Percentiles rank a stretch among this genome's conserved stretches.
phyloP scores from a whole-genome alignment of 2,797 vertebrate genomes.

The Linurgus olivaceus region DNA sequence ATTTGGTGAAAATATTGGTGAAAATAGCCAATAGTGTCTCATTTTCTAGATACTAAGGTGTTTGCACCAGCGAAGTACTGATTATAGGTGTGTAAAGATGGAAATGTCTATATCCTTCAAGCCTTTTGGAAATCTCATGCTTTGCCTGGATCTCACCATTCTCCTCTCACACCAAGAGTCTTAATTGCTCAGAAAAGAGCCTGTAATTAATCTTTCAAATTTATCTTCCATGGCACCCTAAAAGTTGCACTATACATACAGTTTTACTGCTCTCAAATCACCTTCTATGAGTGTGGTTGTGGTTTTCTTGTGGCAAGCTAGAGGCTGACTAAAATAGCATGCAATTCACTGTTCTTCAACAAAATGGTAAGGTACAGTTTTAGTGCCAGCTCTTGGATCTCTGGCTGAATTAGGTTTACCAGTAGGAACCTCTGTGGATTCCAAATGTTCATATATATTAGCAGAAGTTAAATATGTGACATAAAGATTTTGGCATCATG shows the following conservation, averaged over 20 bases:
- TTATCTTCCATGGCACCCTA: not conserved
- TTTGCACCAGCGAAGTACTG: not conserved
- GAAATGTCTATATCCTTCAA: not conserved
- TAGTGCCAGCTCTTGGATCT: not conserved
- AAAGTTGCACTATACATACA: not conserved
- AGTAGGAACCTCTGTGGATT: not conserved
- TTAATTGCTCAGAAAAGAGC: not conserved
- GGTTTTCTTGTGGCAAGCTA: not conserved
- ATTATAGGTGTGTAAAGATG: not conserved
- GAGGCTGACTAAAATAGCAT: not conserved
- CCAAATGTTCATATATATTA: not conserved
- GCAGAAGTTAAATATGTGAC: not conserved
- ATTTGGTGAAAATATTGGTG: not conserved
- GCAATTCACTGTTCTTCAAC: not conserved
- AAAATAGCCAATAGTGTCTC: not conserved
- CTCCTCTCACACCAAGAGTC: not conserved
- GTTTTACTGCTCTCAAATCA: not conserved
- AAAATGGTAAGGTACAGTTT: not conserved
- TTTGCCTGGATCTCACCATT: not conserved
- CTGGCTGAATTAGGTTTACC: not conserved
- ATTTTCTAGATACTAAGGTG: not conserved
- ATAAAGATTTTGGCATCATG: not conserved
- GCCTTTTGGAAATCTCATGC: not conserved
- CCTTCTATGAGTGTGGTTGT: not conserved
- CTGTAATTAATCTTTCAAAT: not conserved